phyloP scores from a whole-genome alignment of 2,797 vertebrate genomes.

The Peromyscus eremicus region DNA sequence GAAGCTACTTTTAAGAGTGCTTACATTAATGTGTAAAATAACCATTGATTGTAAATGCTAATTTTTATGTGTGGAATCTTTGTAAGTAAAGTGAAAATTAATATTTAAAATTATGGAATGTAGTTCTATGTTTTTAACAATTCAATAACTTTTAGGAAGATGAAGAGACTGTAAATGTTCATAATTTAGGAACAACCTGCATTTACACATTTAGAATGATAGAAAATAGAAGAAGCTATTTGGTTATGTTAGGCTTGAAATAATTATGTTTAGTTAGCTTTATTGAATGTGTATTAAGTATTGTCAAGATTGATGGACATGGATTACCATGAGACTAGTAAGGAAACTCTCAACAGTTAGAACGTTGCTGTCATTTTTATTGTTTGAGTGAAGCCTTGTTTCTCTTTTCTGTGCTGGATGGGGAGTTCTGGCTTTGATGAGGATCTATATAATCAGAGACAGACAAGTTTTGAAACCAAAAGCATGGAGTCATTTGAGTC shows the following conservation, averaged over 20 bases:
- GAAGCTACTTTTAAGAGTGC: not conserved
- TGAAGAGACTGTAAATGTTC: not conserved
- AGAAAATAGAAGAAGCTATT: conserved; percentile 13
- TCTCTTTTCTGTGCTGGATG: not conserved
- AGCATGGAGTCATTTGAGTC: rapidly evolving
- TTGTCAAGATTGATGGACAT: conserved; percentile 30
- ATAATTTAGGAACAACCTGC: not conserved
- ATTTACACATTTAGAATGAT: conserved; percentile 5
- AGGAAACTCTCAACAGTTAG: conserved; percentile 9
- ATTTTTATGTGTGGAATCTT: not conserved
- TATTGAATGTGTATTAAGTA: conserved; percentile 5
- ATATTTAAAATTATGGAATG: not conserved
- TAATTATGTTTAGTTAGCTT: conserved; percentile 52
- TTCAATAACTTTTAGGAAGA: conserved; percentile 7
- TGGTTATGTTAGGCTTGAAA: not conserved
- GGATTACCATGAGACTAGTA: conserved; percentile 34
- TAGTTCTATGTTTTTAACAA: not conserved
- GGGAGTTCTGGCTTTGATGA: not conserved
- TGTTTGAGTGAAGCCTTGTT: not conserved
- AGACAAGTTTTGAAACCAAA: too few species aligned
- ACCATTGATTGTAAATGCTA: not conserved
- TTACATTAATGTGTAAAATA: not conserved
- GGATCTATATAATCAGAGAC: not conserved
- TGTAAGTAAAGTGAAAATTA: not conserved
- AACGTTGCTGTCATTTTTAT: not conserved